Evolutionary conservation across 1,140 invertebrate species (phyloP), one percentile per base, ranked within the genome.

Genomic region (Myzus persicae): DNA sequence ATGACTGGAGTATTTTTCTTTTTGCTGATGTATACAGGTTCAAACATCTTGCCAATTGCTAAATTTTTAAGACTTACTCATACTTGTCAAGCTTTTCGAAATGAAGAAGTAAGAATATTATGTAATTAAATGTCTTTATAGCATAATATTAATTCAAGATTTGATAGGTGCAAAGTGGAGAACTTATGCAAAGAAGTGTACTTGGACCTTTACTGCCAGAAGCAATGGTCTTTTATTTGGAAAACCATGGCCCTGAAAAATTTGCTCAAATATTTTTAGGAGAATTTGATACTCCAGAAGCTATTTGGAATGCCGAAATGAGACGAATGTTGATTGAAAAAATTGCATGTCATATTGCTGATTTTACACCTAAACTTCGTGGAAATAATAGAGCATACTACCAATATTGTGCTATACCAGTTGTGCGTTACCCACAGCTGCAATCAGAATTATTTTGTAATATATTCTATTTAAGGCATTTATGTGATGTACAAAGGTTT

Each of bases 221-320:
- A 95, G 99, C 99, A 1, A 99, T 99, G 99, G 98, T 99, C 1
- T 99, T 98, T 94, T 99, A 99, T 95, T 96, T 99, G 89, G 99
- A 99, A 95, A 99, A 99, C 95, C 99, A 99, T 95, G 99, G 99
- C 18, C 96, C 99, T 4, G 99, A 99, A 94, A 99, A 99, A 95
- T 99, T 99, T 96, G 98, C 99, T 1, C 98, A 99, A 95, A 99
- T 99, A 94, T 99, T 99, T 95, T 96, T 99, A 1, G 99, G 99
- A 5, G 99, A 99, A 96, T 99, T 99, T 95, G 99, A 99, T 95
- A 99, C 99, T 20, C 99, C 99, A 1, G 99, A 99, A 96, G 99
- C 98, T 1, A 99, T 98, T 94, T 98, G 98, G 98, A 98, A 97
- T 95, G 96, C 97, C 0, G 97, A 98, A 95, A 98, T 98, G 98